phyloP scores from a whole-genome alignment of 2,113 vertebrate genomes.

The Stictonetta naevosa region DNA sequence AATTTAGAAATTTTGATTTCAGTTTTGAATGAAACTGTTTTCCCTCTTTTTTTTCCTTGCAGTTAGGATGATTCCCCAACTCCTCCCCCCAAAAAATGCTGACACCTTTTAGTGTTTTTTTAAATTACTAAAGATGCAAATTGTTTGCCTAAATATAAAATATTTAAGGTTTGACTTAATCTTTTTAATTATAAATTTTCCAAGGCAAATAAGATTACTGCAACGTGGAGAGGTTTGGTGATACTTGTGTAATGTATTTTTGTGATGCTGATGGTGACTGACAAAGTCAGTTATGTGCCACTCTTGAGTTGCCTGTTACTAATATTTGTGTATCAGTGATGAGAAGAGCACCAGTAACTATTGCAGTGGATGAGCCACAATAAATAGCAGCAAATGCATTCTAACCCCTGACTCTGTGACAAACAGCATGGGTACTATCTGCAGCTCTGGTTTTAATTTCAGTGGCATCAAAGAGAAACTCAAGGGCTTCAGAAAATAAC shows the following conservation, averaged over 20 bases:
- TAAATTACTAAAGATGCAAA: slow-evolving; percentile 23
- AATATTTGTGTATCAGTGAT: slow-evolving; percentile 67
- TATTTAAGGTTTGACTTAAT: slow-evolving; percentile 54
- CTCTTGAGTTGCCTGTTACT: slow-evolving; percentile 73
- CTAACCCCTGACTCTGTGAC: slow-evolving; percentile 76
- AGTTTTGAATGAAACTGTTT: background rate
- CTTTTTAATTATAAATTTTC: slow-evolving; percentile 65
- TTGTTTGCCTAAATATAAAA: slow-evolving; percentile 48
- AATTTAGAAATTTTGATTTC: background rate
- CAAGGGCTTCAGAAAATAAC: slow-evolving; percentile 75
- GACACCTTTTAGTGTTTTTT: background rate
- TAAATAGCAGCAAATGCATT: slow-evolving; percentile 74
- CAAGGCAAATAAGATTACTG: slow-evolving; percentile 54
- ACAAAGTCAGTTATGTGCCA: slow-evolving; percentile 69
- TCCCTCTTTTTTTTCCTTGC: background rate
- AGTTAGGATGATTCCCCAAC: no score
- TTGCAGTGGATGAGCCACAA: slow-evolving; percentile 64
- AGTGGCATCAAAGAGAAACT: slow-evolving; percentile 76
- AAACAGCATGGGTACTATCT: slow-evolving; percentile 68
- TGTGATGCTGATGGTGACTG: slow-evolving; percentile 66
- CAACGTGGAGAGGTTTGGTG: slow-evolving; percentile 1
- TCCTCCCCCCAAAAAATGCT: background rate
- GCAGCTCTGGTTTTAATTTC: slow-evolving; percentile 76
- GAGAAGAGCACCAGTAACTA: slow-evolving; percentile 57
- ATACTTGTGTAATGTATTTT: slow-evolving; percentile 24